phyloP scores from a whole-genome alignment of 2,888 invertebrate genomes.

The Temnothorax rugatulus region DNA sequence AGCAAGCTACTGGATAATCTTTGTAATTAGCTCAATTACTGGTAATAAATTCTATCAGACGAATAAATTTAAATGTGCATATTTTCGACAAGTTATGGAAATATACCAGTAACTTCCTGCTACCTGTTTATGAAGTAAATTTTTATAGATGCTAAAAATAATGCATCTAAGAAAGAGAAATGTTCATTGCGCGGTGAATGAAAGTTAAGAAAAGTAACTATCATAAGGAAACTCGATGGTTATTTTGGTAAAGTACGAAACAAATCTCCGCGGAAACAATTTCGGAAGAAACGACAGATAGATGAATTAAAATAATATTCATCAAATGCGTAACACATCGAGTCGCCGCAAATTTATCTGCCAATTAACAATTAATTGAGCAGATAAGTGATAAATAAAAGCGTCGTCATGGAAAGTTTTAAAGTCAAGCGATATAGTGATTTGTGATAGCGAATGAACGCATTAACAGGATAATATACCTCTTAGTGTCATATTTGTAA shows the following conservation, averaged over 20 bases:
- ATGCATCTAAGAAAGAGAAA: slow-evolving; percentile 28
- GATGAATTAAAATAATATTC: slow-evolving; percentile 7
- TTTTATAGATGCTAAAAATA: slow-evolving; percentile 26
- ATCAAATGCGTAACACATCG: slow-evolving; percentile 33
- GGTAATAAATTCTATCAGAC: background rate
- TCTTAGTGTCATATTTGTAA: slow-evolving; percentile 34
- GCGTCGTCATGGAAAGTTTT: slow-evolving; percentile 12
- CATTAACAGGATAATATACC: slow-evolving; percentile 34
- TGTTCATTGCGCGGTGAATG: slow-evolving; percentile 22
- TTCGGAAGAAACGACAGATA: background rate
- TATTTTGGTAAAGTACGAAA: background rate
- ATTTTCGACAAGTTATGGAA: background rate
- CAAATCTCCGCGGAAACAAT: background rate
- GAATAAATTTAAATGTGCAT: background rate
- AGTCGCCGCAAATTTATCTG: slow-evolving; percentile 30
- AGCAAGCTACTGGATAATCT: slow-evolving; percentile 42
- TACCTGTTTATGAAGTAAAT: slow-evolving; percentile 12
- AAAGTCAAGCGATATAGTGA: slow-evolving; percentile 32
- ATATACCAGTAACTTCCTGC: slow-evolving; percentile 38
- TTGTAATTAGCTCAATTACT: background rate
- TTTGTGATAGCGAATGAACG: slow-evolving; percentile 19
- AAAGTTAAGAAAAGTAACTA: slow-evolving; percentile 10
- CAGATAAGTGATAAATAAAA: slow-evolving; percentile 34
- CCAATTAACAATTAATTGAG: slow-evolving; percentile 27
- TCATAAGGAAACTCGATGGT: slow-evolving; percentile 48